Base-by-base conservation (phyloP, 2,888 invertebrate genomes). In the Drosophila eohydei region DNA sequence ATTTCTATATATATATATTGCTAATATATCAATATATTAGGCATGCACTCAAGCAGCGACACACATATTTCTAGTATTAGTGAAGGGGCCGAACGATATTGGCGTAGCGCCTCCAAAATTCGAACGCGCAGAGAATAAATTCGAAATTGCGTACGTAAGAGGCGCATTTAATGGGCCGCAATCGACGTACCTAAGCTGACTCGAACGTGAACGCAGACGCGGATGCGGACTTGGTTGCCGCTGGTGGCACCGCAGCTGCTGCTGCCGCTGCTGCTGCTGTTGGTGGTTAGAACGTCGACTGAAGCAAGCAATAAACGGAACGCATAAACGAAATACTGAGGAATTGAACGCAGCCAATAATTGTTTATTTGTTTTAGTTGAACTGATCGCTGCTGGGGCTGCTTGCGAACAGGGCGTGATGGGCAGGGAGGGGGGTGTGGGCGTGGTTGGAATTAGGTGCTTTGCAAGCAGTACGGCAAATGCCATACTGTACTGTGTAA, bases 291-390 rank as follows among this genome's bases (percentile, higher is more conserved):
- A 50, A 50, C 38, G 50, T 58, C 46, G 55, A 41, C 67, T 5
- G 41, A n/a, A 59, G 57, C 30, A 16, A 46, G 75, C 80, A 74
- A 74, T 79, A 79, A 77, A 77, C 70, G 80, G 59, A 79, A 79
- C 70, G 80, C 75, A 74, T 77, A 65, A 70, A 79, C 62, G 65
- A 79, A 79, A 79, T 77, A 60, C 70, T 57, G 52, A 70, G 62
- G 74, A 79, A 77, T 79, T 70, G 75, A 79, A 70, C 70, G 70
- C 65, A 73, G 70, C 76, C 83, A 79, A 83, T 85, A 82, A 83
- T 85, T 83, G 86, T 88, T 88, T 83, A 79, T 85, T 83, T 88
- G 74, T 72, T 72, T 73, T 50, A 67, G 51, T 66, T 62, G 64
- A 64, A 59, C 74, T 46, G 64, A 32, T 70, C 71, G 70, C 56